Conservation (phyloP, 1,140 invertebrate species). For the Arctopsyche grandis region DNA sequence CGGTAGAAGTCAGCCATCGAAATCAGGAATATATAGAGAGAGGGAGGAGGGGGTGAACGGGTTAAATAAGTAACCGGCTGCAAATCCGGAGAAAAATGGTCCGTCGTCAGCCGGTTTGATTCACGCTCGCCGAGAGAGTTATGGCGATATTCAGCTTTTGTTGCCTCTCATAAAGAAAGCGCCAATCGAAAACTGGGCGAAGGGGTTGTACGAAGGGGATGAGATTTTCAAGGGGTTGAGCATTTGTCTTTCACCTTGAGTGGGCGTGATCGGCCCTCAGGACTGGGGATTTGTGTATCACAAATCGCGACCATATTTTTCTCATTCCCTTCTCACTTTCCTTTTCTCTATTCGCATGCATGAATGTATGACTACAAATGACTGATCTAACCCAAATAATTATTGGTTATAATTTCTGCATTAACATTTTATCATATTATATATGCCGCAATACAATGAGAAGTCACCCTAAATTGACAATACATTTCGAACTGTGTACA, state of each 20-base stretch:
- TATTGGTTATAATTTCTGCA: too few species aligned
- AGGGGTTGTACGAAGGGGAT: too few species aligned
- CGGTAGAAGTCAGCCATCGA: background rate
- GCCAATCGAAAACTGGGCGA: too few species aligned
- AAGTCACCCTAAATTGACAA: too few species aligned
- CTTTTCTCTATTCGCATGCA: too few species aligned
- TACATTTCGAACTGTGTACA: too few species aligned
- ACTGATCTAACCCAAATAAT: too few species aligned
- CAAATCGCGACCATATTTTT: slow-evolving; percentile 17
- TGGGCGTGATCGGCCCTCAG: background rate
- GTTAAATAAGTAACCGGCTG: too few species aligned
- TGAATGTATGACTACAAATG: too few species aligned
- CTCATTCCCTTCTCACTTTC: background rate
- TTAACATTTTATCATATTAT: too few species aligned
- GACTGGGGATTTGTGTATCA: background rate
- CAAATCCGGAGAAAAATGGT: slow-evolving; percentile 20
- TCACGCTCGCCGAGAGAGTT: slow-evolving; percentile 8
- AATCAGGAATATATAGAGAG: background rate
- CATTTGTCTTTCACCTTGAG: slow-evolving; percentile 34
- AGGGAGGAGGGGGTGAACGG: too few species aligned
- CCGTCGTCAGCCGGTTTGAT: slow-evolving; percentile 24
- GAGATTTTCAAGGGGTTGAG: background rate
- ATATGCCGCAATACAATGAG: too few species aligned
- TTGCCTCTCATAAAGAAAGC: slow-evolving; percentile 32
- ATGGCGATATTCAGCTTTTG: slow-evolving; percentile 34